phyloP scores from a whole-genome alignment of 2,888 invertebrate species.

The Junonia oenone region DNA sequence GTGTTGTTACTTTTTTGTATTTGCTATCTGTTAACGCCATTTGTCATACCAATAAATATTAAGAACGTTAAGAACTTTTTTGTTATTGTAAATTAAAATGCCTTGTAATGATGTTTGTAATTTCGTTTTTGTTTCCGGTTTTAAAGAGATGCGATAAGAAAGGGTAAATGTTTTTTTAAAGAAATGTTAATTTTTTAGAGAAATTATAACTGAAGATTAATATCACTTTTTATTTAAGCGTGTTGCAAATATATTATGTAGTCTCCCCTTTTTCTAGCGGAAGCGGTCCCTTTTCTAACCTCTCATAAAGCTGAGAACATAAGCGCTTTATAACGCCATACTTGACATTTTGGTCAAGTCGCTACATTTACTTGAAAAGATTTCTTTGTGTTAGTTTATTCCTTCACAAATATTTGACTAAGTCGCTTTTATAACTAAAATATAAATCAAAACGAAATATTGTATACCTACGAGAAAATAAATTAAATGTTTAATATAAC shows the following conservation, averaged over 20 bases:
- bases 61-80: too few relatives aligned
- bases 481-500: background rate
- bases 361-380: conserved; percentile 14
- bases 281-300: conserved; percentile 20
- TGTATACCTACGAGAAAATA: background rate
- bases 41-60: background rate
- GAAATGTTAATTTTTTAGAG: background rate
- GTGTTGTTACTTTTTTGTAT: background rate
- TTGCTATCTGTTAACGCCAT: background rate
- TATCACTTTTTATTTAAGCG: background rate
- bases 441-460: background rate
- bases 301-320: conserved; percentile 23
- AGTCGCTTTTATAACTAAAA: background rate
- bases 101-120: background rate
- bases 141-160: background rate
- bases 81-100: too few relatives aligned
- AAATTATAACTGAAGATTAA: background rate
- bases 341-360: conserved; percentile 32
- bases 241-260: conserved; percentile 1
- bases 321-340: conserved; percentile 26
- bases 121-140: background rate
- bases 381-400: background rate
- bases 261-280: conserved; percentile 11
- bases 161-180: background rate
- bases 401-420: background rate